Base-by-base conservation (phyloP, 2,888 invertebrate species). In the Lacanobia wlatinum region DNA sequence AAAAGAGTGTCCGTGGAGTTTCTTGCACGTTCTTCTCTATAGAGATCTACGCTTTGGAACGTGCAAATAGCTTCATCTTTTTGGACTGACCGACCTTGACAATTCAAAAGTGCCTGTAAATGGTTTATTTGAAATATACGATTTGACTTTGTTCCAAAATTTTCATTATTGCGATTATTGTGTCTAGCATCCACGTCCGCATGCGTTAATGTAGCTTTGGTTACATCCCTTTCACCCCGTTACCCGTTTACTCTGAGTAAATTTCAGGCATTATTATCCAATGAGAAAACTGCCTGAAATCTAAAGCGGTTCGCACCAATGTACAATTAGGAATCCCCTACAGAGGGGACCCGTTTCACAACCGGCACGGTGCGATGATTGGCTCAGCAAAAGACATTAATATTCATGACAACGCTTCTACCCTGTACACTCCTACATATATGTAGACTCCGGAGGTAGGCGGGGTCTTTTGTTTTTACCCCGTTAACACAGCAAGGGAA, bases 321-420 rank as follows among this genome's bases (percentile, higher is more conserved):
- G 48, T 18, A 48, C 48, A 18, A 18, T 18, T 18, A 18, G 18
- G 18, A 12, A 48, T 46, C 56, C 38, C n/a, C 12, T n/a, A n/a
- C 12, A 12, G 12, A 38, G n/a, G 16, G 56, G 56, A 28, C 18
- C 18, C 18, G 16, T 34, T 58, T 21, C n/a, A 38, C 34, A 12
- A 34, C 7, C 58, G n/a, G 34, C 38, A n/a, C 38, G n/a, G 58
- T 58, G n/a, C 58, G n/a, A 14, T 14, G 40, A 59, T 59, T 59
- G 59, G 59, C 21, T 59, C 40, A 59, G 38, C 59, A 21, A 38
- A 58, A 38, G 3, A n/a, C 58, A 58, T 58, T 58, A 38, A 58
- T 58, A 58, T 58, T 58, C 58, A 38, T 58, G 38, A 38, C 38
- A 6, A 38, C 18, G 2, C 0, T 48, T 48, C 18, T 48, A 48